A percentile compares a stretch with the other conserved stretches of the same genome.
These are phyloP conservation scores for Glaucomys volans DNA, from an alignment of 2,113 vertebrate genomes.

Conservation along the genomic window DNA sequence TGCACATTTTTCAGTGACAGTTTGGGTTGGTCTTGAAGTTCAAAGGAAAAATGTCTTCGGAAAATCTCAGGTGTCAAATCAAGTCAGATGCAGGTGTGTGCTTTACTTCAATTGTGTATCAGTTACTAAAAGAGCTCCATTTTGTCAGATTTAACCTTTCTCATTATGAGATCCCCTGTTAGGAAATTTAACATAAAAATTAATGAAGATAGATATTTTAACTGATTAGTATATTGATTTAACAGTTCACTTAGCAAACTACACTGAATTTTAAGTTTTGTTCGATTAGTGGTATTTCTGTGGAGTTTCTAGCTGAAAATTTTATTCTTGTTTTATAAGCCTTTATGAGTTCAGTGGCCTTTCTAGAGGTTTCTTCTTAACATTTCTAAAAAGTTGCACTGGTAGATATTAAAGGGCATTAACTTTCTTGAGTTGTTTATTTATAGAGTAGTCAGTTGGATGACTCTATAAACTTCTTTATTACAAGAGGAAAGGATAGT, in stretches of 20 bases:
- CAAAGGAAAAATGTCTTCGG: neutral
- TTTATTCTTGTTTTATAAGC: neutral
- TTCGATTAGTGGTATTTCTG: neutral
- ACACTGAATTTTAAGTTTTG: conserved; percentile 7
- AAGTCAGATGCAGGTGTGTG: neutral
- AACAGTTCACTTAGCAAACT: neutral
- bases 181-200: conserved; percentile 37
- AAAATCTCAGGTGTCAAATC: neutral
- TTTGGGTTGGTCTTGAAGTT: neutral
- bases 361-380: neutral
- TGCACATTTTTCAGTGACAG: neutral
- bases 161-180: neutral
- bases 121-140: neutral
- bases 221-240: neutral
- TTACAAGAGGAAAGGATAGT: neutral
- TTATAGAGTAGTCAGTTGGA: neutral
- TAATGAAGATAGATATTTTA: conserved; percentile 17
- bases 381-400: neutral
- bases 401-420: neutral
- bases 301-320: neutral
- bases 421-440: neutral
- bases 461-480: neutral
- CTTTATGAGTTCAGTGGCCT: neutral
- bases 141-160: neutral
- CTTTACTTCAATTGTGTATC: neutral